These are phyloP conservation scores for Aphrocallistes beatrix DNA, from an alignment of 37 sponge, comb jelly and placozoan species.

Conservation along the genomic window DNA sequence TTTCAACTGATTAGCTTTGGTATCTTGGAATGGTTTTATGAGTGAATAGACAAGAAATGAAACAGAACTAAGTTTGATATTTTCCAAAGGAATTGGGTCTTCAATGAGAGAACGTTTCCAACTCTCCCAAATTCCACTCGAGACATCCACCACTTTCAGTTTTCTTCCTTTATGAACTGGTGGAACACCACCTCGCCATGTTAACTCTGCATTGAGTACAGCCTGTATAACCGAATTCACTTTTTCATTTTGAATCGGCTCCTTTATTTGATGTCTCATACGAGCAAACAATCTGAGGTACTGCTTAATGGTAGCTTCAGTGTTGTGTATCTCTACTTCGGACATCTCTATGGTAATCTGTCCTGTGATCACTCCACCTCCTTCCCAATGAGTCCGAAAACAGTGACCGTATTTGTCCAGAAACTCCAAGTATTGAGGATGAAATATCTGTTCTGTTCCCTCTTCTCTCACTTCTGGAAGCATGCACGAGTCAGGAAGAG, in stretches of 20 bases:
- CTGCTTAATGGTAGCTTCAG: neutral
- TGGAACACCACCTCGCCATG: neutral
- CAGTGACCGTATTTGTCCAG: neutral
- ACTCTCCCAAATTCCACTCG: neutral
- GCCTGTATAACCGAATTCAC: neutral
- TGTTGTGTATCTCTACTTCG: neutral
- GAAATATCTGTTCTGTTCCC: neutral
- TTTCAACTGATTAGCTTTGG: neutral
- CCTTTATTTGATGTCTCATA: neutral
- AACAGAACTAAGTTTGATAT: neutral
- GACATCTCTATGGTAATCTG: neutral
- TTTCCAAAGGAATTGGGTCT: neutral
- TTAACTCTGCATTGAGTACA: neutral
- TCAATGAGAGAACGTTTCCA: neutral
- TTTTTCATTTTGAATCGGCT: neutral
- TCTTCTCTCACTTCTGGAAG: neutral
- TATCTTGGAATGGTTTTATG: neutral
- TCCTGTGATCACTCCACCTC: neutral
- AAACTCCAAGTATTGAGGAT: neutral
- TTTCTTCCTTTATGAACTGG: neutral
- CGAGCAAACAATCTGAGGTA: neutral
- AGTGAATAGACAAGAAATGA: neutral
- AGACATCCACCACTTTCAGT: neutral
- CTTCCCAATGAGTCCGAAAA: neutral
- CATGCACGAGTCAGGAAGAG: neutral